Base-by-base conservation (phyloP, 2,113 vertebrate genomes). In the Ia io region DNA sequence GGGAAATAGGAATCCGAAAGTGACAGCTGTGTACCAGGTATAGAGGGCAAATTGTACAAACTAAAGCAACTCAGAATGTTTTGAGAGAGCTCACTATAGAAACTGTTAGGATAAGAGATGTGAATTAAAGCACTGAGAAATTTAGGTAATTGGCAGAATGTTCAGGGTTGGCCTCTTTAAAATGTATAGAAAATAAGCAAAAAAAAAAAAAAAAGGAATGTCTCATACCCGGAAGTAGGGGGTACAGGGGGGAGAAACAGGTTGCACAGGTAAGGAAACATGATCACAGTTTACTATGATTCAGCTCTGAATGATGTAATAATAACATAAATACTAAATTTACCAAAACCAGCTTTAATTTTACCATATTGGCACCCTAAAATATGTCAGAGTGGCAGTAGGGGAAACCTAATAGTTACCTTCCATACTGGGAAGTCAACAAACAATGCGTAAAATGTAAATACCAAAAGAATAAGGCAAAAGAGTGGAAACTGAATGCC, bases 191-290 rank as follows among this genome's bases (percentile, higher is more conserved):
- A 86, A 74, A 74, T 42, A n/a, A 63, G n/a, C 10, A 85, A 9
- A 67, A 35, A 35, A 51, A 49, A 18, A 37, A 9, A 14, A 16
- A 16, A 4, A 5, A 9, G 35, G 12, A 70, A 51, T 76, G 23
- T 56, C 6, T 70, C 90, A 37, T 18, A 87, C 63, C 23, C 28
- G 4, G 28, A 28, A 30, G 25, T 28, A 4, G 61, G 30, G 30
- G 13, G 4, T 5, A 1, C 7, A 7, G 6, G 3, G 6, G n/a
- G 2, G 11, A 25, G 28, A 13, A 28, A 11, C 1, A 93, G 9
- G 2, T 79, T 17, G 2, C 13, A 86, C 2, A 74, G 35, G 4
- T 79, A 84, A 80, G 56, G 44, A 96, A 87, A 95, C 3, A 32
- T 84, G 83, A 76, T 84, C 25, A 87, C 6, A 23, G 22, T 71